Evolutionary conservation across 2,113 vertebrate genomes (phyloP), one percentile per base, ranked within the genome.

Genomic region (Epinephelus lanceolatus): DNA sequence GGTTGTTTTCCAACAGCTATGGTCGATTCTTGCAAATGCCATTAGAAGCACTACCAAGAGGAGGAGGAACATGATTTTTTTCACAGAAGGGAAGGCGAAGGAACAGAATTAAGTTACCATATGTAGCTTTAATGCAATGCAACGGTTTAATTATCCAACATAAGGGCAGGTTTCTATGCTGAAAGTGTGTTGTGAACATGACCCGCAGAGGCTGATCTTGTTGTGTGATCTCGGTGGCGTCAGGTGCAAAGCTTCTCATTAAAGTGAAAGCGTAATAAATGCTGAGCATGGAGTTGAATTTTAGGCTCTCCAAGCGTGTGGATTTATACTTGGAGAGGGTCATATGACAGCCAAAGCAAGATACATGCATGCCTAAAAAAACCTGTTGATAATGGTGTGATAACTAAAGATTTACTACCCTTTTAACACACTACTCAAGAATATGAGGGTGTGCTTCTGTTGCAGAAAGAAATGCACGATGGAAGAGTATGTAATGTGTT

Each of bases 261-360:
- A 40, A 9, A 69, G 37, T 74, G 18, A 80, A 73, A 71, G 76
- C 19, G 4, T 68, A 21, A 40, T 63, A 65, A 77, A 37, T 25
- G 55, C 60, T 67, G 45, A 71, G 11, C 23, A 7, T 9, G 27
- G 15, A 65, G 63, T 65, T 49, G 7, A 25, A 25, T 62, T 83
- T 73, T 1, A 45, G 17, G 8, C 45, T 68, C 15, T 63, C 3
- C 4, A 25, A 13, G 15, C 33, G 52, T 68, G 18, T 67, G 18
- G 67, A 23, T 62, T 65, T 9, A 62, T 30, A 12, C 37, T 56
- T 6, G 6, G 23, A 78, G 17, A 40, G 21, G 51, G 17, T 78
- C 53, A 45, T 11, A 6, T 83, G 6, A 1, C 40, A 30, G 14
- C 6, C n/a, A 37, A 19, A 11, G 40, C 18, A 30, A 68, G 1